Base-by-base conservation (phyloP, 2,888 invertebrate genomes). In the Acanthopleura granulata region DNA sequence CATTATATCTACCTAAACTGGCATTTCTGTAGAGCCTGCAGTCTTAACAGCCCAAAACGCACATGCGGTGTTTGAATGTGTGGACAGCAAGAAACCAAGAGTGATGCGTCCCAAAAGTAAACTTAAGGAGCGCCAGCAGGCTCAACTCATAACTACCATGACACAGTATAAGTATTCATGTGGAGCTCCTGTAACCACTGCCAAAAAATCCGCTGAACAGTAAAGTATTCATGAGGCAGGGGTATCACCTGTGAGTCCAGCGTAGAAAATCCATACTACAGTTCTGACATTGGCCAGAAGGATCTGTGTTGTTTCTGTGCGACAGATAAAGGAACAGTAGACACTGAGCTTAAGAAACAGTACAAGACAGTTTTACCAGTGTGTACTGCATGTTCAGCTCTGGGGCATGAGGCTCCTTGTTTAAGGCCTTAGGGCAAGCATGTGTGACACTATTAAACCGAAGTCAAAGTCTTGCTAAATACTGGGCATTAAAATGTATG, bases 41-140 rank as follows among this genome's bases (percentile, higher is more conserved):
- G 27, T 72, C 9, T 72, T 22, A 49, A 72, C 72, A 22, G 72
- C 50, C 18, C 72, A 72, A 51, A 72, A 72, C 50, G 72, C 72
- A 18, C 25, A 30, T 6, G 16, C 22, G 3, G 27, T 25, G 15
- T 22, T 66, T 66, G 51, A 22, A 51, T 27, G 66, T 66, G 66
- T 66, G 22, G 66, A 66, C 3, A 12, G 66, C 29, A 66, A 25
- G 25, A 66, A 66, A 29, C 72, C 72, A 22, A 15, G 50, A 22
- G 50, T 72, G 27, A 3, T 72, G 12, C 50, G 50, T 30, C 22
- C 51, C 51, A 49, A n/a, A 25, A 49, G 18, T 16, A 72, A 72
- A 51, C 29, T 72, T 15, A 72, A 50, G 1, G 49, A 49, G 22
- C 72, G 72, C 15, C 72, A 72, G 25, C 16, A 27, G 15, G 22